Base-by-base conservation (phyloP, 2,797 vertebrate species). In the Pangasius sanitwongsei region DNA sequence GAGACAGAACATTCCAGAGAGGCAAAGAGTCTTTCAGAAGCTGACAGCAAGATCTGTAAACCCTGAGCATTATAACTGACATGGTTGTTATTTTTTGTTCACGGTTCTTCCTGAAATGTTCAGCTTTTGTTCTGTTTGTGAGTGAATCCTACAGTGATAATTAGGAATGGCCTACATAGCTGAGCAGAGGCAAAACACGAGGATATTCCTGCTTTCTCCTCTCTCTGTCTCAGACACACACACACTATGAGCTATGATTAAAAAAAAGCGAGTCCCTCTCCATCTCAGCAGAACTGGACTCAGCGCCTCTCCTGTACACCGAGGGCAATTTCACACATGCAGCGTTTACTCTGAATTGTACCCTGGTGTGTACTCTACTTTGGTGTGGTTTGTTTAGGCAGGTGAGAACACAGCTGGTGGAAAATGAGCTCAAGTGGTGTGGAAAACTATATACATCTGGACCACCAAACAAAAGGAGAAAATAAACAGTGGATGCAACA, bases 141-240 rank as follows among this genome's bases (percentile, higher is more conserved):
- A 88, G 87, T 78, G 85, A 87, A 63, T 90, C 89, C 89, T 87
- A 77, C 88, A 90, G 85, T 83, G 61, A 86, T 89, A 89, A 92
- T 92, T 89, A 92, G 88, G 87, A 89, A 85, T 90, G 90, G 70
- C 91, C 90, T 92, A 89, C 85, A 90, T 91, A 91, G 80, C 89
- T 89, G 57, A 87, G 82, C 74, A 74, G 63, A 86, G 85, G 74
- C 83, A 87, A 78, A 59, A 85, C 57, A 87, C 13, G 65, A 83
- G 63, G 77, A 82, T 81, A 84, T 88, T 88, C 88, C 83, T 83
- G 57, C 69, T 44, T 41, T 44, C 85, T 86, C 28, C 69, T 82
- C 63, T 85, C 18, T 55, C 41, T 83, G 57, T 78, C 83, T 67
- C 50, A 61, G 59, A 18, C 28, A 18, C 48, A 18, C n/a, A 77